Conservation (phyloP, 1,140 invertebrate genomes). For the Trichoplusia ni region DNA sequence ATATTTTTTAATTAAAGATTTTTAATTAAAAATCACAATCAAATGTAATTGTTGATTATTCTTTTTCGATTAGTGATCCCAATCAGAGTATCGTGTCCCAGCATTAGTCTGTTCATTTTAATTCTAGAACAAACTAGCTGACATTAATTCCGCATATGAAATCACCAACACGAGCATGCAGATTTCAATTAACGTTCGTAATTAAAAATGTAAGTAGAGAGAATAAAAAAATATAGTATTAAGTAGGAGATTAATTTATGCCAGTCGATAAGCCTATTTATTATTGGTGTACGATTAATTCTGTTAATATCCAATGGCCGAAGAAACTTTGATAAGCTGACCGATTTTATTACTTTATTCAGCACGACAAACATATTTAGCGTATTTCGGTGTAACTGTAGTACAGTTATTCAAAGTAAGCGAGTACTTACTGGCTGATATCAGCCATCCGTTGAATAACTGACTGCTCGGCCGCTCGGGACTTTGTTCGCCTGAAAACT, state of each 20-base stretch:
- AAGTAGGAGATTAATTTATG: slow-evolving; percentile 65
- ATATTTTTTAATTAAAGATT: slow-evolving; percentile 20
- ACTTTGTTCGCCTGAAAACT: too few relatives aligned
- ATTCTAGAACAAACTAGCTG: slow-evolving; percentile 25
- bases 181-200: slow-evolving; percentile 67
- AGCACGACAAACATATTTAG: background rate
- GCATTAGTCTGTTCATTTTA: slow-evolving; percentile 24
- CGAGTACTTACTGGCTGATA: too few relatives aligned
- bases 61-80: slow-evolving; percentile 21
- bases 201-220: slow-evolving; percentile 63
- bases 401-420: background rate
- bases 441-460: too few relatives aligned
- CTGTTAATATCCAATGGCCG: slow-evolving; percentile 27
- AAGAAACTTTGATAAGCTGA: slow-evolving; percentile 16
- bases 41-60: slow-evolving; percentile 16
- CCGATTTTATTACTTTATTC: slow-evolving; percentile 25
- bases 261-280: slow-evolving; percentile 61
- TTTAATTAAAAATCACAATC: slow-evolving; percentile 12
- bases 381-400: background rate
- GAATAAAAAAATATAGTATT: slow-evolving; percentile 60
- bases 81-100: slow-evolving; percentile 20
- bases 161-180: slow-evolving; percentile 41
- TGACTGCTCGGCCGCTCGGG: too few relatives aligned
- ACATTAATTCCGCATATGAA: slow-evolving; percentile 26
- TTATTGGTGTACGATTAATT: slow-evolving; percentile 59